A percentile compares a stretch with the other conserved stretches of the same genome.
phyloP scores from a whole-genome alignment of 2,888 invertebrate genomes.

The Lingula anatina region DNA sequence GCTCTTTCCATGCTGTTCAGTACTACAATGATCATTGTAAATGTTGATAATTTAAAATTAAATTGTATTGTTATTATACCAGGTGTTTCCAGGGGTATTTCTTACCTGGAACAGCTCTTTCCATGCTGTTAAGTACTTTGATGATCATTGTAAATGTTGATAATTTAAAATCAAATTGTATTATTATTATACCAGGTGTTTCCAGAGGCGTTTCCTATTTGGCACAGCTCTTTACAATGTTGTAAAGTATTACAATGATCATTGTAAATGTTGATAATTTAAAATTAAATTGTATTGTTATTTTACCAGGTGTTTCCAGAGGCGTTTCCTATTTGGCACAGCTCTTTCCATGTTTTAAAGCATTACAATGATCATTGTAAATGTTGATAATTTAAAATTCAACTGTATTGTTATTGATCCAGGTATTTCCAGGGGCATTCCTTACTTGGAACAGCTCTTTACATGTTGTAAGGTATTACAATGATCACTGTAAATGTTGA shows the following conservation, averaged over 20 bases:
- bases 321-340: conserved; percentile 46
- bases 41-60: too few species aligned
- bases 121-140: conserved; percentile 42
- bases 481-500: conserved; percentile 46
- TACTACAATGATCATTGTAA: too few species aligned
- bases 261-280: too few species aligned
- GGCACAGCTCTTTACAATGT: too few species aligned
- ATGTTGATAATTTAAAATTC: conserved; percentile 37
- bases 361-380: conserved; percentile 44
- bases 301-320: conserved; percentile 39
- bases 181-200: too few species aligned
- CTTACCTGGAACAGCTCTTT: conserved; percentile 45
- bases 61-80: conserved; percentile 3
- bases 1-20: too few species aligned
- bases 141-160: conserved; percentile 47
- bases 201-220: too few species aligned
- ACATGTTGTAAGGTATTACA: conserved; percentile 42
- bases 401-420: conserved; percentile 2
- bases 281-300: neutral
- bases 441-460: conserved; percentile 45
- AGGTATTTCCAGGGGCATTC: conserved; percentile 47
- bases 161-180: too few species aligned
- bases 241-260: too few species aligned
- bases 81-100: conserved; percentile 47
- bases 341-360: conserved; percentile 44